Conservation (phyloP, 2,888 invertebrate species). For the Cataglyphis livida region DNA sequence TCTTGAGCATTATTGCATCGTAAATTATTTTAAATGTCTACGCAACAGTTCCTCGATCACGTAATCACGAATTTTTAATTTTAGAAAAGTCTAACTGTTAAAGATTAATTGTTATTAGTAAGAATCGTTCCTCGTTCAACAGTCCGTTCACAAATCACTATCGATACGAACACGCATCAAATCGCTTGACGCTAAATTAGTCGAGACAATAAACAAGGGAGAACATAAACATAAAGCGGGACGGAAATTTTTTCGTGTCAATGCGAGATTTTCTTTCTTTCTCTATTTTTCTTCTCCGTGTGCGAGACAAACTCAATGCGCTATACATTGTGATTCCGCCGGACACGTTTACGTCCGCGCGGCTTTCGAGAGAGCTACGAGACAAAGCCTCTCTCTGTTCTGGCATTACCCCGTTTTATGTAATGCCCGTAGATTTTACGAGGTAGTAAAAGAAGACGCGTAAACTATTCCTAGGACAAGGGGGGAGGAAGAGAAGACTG, state of each 20-base stretch:
- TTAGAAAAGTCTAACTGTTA: neutral
- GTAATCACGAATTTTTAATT: neutral
- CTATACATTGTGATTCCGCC: conserved; percentile 24
- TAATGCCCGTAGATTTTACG: conserved; percentile 47
- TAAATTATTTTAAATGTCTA: neutral
- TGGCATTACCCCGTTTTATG: conserved; percentile 20
- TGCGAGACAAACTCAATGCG: conserved; percentile 31
- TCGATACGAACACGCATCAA: conserved; percentile 53
- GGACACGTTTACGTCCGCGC: conserved; percentile 43
- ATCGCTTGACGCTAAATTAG: conserved; percentile 53
- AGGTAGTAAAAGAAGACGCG: conserved; percentile 49
- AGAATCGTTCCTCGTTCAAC: neutral
- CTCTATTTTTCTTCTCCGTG: conserved; percentile 41
- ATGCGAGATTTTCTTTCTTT: conserved; percentile 28
- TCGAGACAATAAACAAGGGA: conserved; percentile 60
- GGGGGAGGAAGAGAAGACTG: neutral
- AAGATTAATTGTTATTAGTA: neutral
- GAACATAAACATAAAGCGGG: conserved; percentile 58
- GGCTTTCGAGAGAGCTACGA: conserved; percentile 41
- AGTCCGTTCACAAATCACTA: conserved; percentile 23
- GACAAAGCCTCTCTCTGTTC: conserved; percentile 70
- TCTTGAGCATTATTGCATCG: neutral
- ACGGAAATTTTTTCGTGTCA: conserved; percentile 35
- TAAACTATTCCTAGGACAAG: conserved; percentile 48
- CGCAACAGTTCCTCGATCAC: neutral